Evolutionary conservation across 1,140 invertebrate species (phyloP).

Genomic region (Heliconius hermathena): DNA sequence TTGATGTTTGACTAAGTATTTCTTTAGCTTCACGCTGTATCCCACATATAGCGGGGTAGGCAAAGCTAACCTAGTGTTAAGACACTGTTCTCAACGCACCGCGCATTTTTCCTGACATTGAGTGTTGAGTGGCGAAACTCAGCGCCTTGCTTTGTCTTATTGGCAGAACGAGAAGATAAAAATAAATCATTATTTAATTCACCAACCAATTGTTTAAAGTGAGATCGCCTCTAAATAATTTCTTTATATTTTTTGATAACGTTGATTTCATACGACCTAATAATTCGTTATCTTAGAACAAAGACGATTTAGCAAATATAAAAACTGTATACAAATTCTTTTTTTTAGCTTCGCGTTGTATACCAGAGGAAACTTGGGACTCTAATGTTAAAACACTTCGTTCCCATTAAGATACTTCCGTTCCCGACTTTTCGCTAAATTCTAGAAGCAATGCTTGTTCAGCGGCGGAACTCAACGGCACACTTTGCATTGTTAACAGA

Average conservation of each 20-base stretch:
- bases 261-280: too few species aligned
- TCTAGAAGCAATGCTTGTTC: too few species aligned
- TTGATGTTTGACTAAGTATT: background rate
- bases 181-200: too few species aligned
- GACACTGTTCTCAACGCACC: background rate
- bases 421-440: background rate
- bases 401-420: background rate
- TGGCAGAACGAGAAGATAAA: background rate
- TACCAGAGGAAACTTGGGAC: background rate
- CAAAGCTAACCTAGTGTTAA: background rate
- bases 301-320: background rate
- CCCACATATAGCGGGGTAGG: background rate
- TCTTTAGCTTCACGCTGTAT: background rate
- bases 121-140: background rate
- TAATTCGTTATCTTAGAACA: too few species aligned
- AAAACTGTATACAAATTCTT: background rate
- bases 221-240: too few species aligned
- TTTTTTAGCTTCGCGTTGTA: background rate
- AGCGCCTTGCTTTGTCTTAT: background rate
- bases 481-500: too few species aligned
- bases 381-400: background rate
- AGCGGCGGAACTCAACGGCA: too few species aligned
- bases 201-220: too few species aligned
- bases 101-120: background rate
- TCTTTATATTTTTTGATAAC: too few species aligned